Evolutionary conservation across 2,797 vertebrate species (phyloP).

Genomic region (Melanotaenia nigrans): DNA sequence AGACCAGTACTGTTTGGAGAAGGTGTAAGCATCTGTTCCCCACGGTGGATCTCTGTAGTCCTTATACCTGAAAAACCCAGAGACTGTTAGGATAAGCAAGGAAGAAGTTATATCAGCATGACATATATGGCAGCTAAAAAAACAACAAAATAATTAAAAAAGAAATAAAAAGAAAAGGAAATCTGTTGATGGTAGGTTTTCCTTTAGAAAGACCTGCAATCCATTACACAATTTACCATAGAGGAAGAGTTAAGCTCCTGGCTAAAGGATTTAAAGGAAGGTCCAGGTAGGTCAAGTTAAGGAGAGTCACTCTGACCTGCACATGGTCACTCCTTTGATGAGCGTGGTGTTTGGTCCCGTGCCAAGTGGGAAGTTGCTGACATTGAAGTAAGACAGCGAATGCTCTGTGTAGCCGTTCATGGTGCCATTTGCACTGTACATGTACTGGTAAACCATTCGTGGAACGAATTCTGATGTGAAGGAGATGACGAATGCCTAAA

Average conservation of each 20-base stretch:
- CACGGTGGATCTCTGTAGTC: constrained; percentile 98
- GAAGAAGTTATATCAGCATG: not conserved
- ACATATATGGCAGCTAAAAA: not conserved
- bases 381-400: constrained; percentile 95
- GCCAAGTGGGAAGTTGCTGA: constrained; percentile 90
- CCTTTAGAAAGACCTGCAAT: constrained; percentile 22
- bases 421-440: constrained; percentile 92
- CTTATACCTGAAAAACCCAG: constrained; percentile 88
- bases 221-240: constrained; percentile 26
- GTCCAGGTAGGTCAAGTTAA: constrained; percentile 46
- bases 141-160: not conserved
- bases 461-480: constrained; percentile 98
- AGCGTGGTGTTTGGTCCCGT: constrained; percentile 89
- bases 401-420: constrained; percentile 96
- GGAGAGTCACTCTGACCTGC: constrained; percentile 86
- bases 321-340: constrained; percentile 87
- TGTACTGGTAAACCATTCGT: constrained; percentile 93
- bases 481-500: constrained; percentile 97
- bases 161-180: not conserved
- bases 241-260: constrained; percentile 43
- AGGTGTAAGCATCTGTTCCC: constrained; percentile 89
- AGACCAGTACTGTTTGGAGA: constrained; percentile 97
- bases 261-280: constrained; percentile 44
- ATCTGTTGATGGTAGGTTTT: not conserved
- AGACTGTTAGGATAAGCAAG: constrained; percentile 1